Percentiles rank a stretch among this genome's conserved stretches.
phyloP scores from a whole-genome alignment of 2,888 invertebrate genomes.

The Aquatica leii region DNA sequence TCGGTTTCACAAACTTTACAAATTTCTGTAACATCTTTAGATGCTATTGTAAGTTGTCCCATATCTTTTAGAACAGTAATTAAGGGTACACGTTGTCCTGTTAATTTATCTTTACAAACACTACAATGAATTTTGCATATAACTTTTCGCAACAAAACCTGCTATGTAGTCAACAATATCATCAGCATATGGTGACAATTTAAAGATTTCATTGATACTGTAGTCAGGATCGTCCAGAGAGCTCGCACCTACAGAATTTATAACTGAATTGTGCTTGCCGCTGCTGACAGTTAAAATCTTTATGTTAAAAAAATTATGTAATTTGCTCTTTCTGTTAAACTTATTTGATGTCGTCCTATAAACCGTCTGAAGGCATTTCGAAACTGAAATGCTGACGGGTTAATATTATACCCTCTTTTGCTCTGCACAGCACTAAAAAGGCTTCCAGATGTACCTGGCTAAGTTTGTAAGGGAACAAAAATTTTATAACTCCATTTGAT shows the following conservation, averaged over 20 bases:
- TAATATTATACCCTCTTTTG: constrained; percentile 1
- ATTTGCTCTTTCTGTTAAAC: neutral
- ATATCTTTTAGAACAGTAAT: neutral
- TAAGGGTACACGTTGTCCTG: constrained; percentile 1
- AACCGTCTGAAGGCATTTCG: neutral
- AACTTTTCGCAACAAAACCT: neutral
- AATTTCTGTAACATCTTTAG: neutral
- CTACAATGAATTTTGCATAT: constrained; percentile 1
- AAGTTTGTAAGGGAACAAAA: constrained; percentile 1
- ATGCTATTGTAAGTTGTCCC: constrained; percentile 4
- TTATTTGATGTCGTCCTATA: constrained; percentile 2
- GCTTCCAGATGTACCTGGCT: constrained; percentile 4
- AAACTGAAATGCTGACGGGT: constrained; percentile 5
- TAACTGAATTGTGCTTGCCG: constrained; percentile 1
- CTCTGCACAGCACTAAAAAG: constrained; percentile 2
- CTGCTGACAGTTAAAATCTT: neutral
- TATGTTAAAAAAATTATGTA: neutral
- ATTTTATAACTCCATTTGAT: constrained; percentile 1
- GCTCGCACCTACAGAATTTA: neutral
- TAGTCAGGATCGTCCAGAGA: constrained; percentile 2
- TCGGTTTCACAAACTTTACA: neutral
- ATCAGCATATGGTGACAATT: constrained; percentile 4
- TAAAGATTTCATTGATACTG: constrained; percentile 4
- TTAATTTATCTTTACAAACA: neutral
- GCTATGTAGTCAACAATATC: constrained; percentile 5